phyloP scores from a whole-genome alignment of 2,888 invertebrate genomes.

The Meghimatium bilineatum region DNA sequence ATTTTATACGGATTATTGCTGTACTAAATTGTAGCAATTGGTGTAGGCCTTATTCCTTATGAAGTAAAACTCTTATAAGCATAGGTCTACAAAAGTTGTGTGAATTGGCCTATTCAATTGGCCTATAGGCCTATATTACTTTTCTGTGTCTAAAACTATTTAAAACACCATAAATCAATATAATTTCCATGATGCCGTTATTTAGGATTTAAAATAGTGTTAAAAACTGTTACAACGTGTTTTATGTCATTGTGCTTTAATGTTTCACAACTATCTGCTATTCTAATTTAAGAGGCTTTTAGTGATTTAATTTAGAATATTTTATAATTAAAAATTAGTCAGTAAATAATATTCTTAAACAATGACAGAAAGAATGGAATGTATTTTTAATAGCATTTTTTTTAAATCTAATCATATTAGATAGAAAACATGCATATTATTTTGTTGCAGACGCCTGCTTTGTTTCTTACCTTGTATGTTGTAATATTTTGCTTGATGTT shows the following conservation, averaged over 20 bases:
- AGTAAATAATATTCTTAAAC: background rate
- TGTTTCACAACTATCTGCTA: background rate
- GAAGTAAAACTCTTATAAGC: no score
- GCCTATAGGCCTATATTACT: no score
- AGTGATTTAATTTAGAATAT: background rate
- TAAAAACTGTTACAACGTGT: no score
- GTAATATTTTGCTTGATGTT: constrained; percentile 32
- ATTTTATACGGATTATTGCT: no score
- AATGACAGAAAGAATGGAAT: background rate
- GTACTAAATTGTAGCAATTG: no score
- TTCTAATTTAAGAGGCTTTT: background rate
- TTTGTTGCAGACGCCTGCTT: background rate
- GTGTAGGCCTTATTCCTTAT: no score
- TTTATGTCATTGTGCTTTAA: no score
- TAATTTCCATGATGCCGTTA: background rate
- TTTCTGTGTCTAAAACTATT: no score
- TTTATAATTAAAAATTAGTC: background rate
- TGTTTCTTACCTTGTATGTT: constrained; percentile 1
- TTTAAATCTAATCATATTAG: background rate
- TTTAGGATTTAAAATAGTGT: background rate
- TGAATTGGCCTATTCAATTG: no score
- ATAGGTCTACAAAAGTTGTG: no score
- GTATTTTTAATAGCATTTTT: no score
- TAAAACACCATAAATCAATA: no score
- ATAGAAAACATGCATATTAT: background rate